Evolutionary conservation across 2,113 vertebrate species (phyloP), one percentile per base, ranked within the genome.

Genomic region (Cacatua alba): DNA sequence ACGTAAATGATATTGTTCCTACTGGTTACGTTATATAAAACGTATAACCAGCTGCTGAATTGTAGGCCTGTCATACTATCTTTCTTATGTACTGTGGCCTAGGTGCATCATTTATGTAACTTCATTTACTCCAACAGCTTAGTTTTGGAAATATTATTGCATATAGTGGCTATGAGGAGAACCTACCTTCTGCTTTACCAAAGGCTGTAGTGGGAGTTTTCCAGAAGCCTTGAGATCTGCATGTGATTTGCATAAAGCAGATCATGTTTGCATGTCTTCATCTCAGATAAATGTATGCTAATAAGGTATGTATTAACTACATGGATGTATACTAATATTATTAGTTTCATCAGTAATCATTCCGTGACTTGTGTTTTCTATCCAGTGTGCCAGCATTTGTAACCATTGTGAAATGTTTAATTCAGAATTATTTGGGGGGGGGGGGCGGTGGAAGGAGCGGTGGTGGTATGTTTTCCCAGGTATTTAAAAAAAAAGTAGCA

Each of bases 1-100:
- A 95, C 29, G 19, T 97, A 98, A 98, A 97, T 96, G 11, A 46
- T 75, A n/a, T 10, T 68, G 41, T 87, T 93, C 39, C 57, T 82
- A 55, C 29, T 82, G 64, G 68, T 78, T 93, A 11, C 39, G 29
- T 59, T 67, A 25, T 71, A 59, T 67, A 25, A 80, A 90, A 71
- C 75, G 33, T 13, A 35, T 91, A 94, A 90, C 83, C 52, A 70
- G 90, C 59, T 75, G 89, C 37, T 93, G 76, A 92, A 92, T 91
- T 79, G 53, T 55, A 79, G 41, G 49, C 62, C 88, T 94, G 81
- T 64, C 88, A 29, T 55, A 19, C 35, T 79, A 18, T 49, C 79
- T 76, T 39, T 95, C 64, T 82, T n/a, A 46, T 7, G 9, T 83
- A 52, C 65, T 65, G 24, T 57, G 52, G 43, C 29, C 10, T 49